Conservation (phyloP, 2,113 vertebrate genomes). For the Gallinago jamesoni region DNA sequence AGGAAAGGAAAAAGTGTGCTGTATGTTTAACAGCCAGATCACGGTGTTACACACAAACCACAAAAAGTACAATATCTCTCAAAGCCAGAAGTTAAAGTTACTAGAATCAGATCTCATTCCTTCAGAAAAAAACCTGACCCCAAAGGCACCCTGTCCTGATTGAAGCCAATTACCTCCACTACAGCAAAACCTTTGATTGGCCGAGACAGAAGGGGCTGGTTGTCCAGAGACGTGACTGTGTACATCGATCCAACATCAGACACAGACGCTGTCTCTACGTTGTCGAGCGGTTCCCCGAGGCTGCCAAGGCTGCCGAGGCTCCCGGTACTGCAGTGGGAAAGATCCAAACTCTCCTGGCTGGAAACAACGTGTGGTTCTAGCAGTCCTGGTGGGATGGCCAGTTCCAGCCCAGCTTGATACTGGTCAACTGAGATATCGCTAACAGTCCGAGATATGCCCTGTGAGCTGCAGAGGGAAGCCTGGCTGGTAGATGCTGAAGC, state of each 20-base stretch:
- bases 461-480: slow-evolving; percentile 93
- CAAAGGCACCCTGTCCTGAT: not conserved
- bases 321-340: slow-evolving; percentile 92
- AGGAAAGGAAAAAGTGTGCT: not conserved
- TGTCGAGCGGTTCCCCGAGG: slow-evolving; percentile 88
- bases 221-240: slow-evolving; percentile 88
- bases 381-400: slow-evolving; percentile 76
- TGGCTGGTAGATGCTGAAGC: slow-evolving; percentile 93
- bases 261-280: slow-evolving; percentile 80
- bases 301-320: slow-evolving; percentile 94
- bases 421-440: slow-evolving; percentile 89
- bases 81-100: not conserved
- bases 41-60: not conserved
- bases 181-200: slow-evolving; percentile 97
- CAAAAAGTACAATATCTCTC: not conserved
- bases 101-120: not conserved
- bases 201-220: slow-evolving; percentile 77
- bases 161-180: slow-evolving; percentile 84
- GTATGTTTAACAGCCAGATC: not conserved
- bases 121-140: not conserved
- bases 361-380: slow-evolving; percentile 87
- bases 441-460: slow-evolving; percentile 86
- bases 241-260: slow-evolving; percentile 90
- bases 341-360: slow-evolving; percentile 95
- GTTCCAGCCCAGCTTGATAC: slow-evolving; percentile 77